These are phyloP conservation scores for Coluber constrictor DNA, from an alignment of 2,797 vertebrate genomes.

Conservation along the genomic window DNA sequence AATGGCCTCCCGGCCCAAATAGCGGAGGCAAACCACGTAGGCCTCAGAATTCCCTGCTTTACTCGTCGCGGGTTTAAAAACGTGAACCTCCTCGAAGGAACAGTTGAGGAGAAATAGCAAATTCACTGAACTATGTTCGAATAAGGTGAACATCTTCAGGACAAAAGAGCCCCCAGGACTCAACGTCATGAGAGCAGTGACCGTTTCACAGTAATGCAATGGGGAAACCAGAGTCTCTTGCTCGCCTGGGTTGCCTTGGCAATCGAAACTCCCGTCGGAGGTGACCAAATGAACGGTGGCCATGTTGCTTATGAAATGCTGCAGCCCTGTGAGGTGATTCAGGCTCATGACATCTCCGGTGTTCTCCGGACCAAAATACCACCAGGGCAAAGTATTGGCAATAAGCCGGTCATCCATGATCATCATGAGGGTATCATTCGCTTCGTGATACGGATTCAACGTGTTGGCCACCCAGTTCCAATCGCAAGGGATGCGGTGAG, in stretches of 20 bases:
- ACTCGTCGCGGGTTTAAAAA: slow-evolving; percentile 96
- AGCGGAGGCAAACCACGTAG: slow-evolving; percentile 86
- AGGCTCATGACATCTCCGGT: slow-evolving; percentile 88
- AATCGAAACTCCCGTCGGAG: slow-evolving; percentile 96
- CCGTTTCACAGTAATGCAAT: slow-evolving; percentile 87
- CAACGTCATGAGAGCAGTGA: slow-evolving; percentile 84
- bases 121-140: slow-evolving; percentile 89
- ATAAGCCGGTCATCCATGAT: slow-evolving; percentile 90
- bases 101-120: slow-evolving; percentile 90
- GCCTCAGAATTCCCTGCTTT: slow-evolving; percentile 95
- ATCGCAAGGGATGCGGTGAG: slow-evolving; percentile 77
- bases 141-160: slow-evolving; percentile 95
- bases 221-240: slow-evolving; percentile 91
- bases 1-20: slow-evolving; percentile 74
- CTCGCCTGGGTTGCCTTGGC: slow-evolving; percentile 93
- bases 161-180: slow-evolving; percentile 86
- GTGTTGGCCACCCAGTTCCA: slow-evolving; percentile 94
- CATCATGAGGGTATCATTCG: slow-evolving; percentile 82
- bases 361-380: slow-evolving; percentile 95
- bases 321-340: slow-evolving; percentile 82
- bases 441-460: slow-evolving; percentile 92
- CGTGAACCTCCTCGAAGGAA: slow-evolving; percentile 80
- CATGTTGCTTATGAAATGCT: slow-evolving; percentile 79
- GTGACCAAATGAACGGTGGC: slow-evolving; percentile 83
- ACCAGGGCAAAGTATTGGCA: slow-evolving; percentile 85